Evolutionary conservation across 2,113 vertebrate genomes (phyloP), one percentile per base, ranked within the genome.

Genomic region (Grammomys surdaster): DNA sequence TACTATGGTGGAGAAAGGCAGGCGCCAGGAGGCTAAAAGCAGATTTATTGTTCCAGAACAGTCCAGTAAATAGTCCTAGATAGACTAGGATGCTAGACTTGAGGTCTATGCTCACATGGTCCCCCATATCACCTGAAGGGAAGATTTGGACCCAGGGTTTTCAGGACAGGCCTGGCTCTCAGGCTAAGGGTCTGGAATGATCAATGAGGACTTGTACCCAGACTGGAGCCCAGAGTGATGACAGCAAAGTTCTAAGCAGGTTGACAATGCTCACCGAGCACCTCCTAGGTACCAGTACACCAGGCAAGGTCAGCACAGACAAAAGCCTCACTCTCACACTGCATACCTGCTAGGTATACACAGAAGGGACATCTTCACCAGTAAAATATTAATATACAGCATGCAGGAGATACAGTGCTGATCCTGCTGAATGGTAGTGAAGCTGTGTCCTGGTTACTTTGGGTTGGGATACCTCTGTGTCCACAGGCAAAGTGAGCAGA

Each of bases 1-100:
- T 69, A 46, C 54, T 88, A 28, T 33, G 60, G 48, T 60, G 89
- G 87, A 89, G 81, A 7, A 63, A 85, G 82, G 87, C 91, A 94
- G 97, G 96, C 63, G 77, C 97, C 96, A 94, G 94, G 76, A 94
- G 67, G 75, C 80, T 94, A 81, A 60, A 78, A 51, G 88, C 72
- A 82, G 90, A 92, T 92, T 98, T 97, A 95, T 89, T 90, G 85
- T 88, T 95, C 24, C 90, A 97, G 86, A 90, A 80, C 11, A 58
- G 28, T 78, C 80, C 43, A n/a, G 90, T 92, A 94, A 96, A 96
- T 95, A 96, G 88, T 96, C 76, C 54, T 33, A 82, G 77, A 69
- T 10, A 76, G 76, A 58, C 67, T 88, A 72, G 46, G 28, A n/a
- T 28, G 63, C 24, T 22, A 43, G 89, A 86, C 72, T 78, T 1